Evolutionary conservation across 1,140 invertebrate species (phyloP), one percentile per base, ranked within the genome.

Genomic region (Hypsibius dujardini): DNA sequence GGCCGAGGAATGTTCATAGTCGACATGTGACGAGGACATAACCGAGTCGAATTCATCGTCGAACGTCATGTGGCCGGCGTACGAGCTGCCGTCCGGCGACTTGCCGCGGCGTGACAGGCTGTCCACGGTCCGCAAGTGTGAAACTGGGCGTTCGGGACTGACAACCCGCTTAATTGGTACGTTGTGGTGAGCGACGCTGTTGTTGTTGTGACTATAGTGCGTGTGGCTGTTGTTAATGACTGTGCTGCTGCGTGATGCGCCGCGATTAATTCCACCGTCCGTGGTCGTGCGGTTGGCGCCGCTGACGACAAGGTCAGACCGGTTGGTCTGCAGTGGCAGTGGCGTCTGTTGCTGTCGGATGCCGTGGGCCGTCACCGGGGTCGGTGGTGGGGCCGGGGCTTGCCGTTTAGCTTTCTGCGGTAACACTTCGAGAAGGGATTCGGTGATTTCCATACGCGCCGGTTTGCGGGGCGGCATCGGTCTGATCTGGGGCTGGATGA

Each of bases 391-490:
- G 28, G 28, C 28, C 28, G 28, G 28, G 28, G 28, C 28, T 28
- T 28, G 28, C 28, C 28, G 28, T 67, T 42, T 12, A 7, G 62
- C 42, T 45, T 67, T 67, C 62, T 67, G 62, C 62, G 62, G 62
- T 7, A 67, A 42, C 12, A 67, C 62, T 67, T 67, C 62, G 3
- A 67, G 12, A 12, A 67, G 62, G 3, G 62, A 15, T 45, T 67
- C 62, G 62, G 12, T 67, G 3, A 67, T 42, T 7, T 67, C 62
- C 7, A 7, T 67, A 7, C 62, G 12, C 12, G 45, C 12, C 62
- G 62, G 62, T 67, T 67, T 67, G 12, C 62, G 62, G 3, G 62
- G 62, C 62, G 62, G 62, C 12, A 42, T 67, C 12, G 62, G 62
- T 15, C 62, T 12, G 62, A 67, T 67, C 3, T 67, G 12, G 12